Evolutionary conservation across 2,797 vertebrate genomes (phyloP).

Genomic region (Emys orbicularis): DNA sequence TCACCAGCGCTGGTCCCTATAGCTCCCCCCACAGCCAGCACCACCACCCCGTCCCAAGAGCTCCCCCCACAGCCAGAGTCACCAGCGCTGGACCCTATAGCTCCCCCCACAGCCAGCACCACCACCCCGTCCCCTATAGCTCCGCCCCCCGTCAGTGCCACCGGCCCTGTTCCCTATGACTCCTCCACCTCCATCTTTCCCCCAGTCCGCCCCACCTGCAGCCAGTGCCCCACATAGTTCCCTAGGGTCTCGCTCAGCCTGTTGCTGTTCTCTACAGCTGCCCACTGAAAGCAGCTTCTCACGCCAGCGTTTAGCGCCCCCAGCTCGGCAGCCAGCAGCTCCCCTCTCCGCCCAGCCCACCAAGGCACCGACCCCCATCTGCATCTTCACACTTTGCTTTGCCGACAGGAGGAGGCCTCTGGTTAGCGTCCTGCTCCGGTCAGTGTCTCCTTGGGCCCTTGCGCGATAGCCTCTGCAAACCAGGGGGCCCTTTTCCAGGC

Average conservation of each 20-base stretch:
- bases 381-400: background rate
- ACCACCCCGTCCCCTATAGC: too few species aligned
- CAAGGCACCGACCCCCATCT: background rate
- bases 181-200: background rate
- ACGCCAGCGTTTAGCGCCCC: background rate
- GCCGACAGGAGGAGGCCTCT: slow-evolving; percentile 65
- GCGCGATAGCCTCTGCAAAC: slow-evolving; percentile 40
- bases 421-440: slow-evolving; percentile 55
- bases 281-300: background rate
- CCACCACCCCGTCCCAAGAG: too few species aligned
- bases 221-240: background rate
- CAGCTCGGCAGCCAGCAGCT: too few species aligned
- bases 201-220: background rate
- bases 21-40: too few species aligned
- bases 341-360: background rate
- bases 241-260: background rate
- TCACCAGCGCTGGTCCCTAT: too few species aligned
- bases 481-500: background rate
- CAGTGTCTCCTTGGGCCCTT: background rate
- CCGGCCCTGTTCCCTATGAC: background rate
- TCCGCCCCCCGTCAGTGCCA: background rate
- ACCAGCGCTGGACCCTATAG: too few species aligned
- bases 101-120: too few species aligned
- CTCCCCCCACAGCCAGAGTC: too few species aligned
- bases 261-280: too few species aligned